phyloP scores from a whole-genome alignment of 1,140 invertebrate genomes.

The Calosoma granatense region DNA sequence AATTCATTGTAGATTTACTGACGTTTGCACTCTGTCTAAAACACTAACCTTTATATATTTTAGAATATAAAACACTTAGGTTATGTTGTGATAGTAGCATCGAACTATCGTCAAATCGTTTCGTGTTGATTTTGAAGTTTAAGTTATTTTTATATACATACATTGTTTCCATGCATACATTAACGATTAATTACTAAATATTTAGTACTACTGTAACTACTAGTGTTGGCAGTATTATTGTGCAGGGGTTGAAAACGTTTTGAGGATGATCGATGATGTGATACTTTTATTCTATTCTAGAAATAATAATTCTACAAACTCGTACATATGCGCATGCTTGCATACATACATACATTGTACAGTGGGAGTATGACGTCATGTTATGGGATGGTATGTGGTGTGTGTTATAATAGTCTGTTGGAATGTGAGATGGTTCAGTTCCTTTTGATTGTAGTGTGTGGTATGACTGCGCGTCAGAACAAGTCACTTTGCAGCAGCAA shows the following conservation, averaged over 20 bases:
- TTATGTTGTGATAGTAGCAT: not conserved
- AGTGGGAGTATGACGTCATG: not conserved
- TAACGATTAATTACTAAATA: no score
- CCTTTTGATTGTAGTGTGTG: no score
- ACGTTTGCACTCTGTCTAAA: no score
- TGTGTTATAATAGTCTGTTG: not conserved
- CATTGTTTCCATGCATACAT: no score
- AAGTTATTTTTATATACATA: not conserved
- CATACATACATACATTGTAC: not conserved
- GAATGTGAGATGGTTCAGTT: no score
- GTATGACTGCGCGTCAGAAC: no score
- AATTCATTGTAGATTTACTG: no score
- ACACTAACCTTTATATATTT: not conserved
- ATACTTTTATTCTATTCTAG: not conserved
- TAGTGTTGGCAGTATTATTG: slow-evolving; percentile 26
- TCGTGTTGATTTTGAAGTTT: not conserved
- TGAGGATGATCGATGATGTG: not conserved
- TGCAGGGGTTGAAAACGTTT: slow-evolving; percentile 18
- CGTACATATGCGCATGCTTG: no score
- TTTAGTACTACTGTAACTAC: not conserved
- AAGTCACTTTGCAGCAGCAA: no score
- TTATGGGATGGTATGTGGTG: no score
- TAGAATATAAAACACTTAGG: not conserved
- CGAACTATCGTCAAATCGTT: not conserved
- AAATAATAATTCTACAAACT: not conserved